Base-by-base conservation (phyloP, 2,113 vertebrate species). In the Setophaga petechia region DNA sequence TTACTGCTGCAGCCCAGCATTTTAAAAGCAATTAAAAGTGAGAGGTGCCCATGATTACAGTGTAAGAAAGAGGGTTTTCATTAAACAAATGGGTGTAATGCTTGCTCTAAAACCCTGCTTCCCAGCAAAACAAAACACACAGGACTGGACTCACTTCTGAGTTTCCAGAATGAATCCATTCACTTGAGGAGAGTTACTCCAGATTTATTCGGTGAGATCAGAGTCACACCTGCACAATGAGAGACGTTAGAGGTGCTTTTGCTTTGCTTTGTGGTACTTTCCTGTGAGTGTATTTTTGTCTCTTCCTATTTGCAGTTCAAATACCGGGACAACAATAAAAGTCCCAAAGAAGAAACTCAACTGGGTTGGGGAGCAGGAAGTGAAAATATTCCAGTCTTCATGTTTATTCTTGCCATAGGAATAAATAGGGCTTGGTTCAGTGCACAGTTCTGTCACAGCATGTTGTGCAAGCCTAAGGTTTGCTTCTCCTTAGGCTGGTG, bases 11-110 rank as follows among this genome's bases (percentile, higher is more conserved):
- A 75, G 72, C 72, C 95, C 62, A 77, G 84, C 37, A 44, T 88
- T 97, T 95, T 94, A 89, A 92, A 97, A 91, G 97, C 84, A 94
- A 93, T 95, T 96, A 81, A 80, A 91, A 91, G 46, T 61, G 83
- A 92, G 92, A 91, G 41, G 88, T 88, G 54, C 81, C 87, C 58
- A 12, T 72, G 84, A 95, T 85, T 89, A 49, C 66, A 52, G 59
- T 9, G 11, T 80, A 95, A 96, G 91, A 96, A 95, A 96, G 95
- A 94, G 68, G 72, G 82, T 93, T 97, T 97, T 96, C 94, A 93
- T 91, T 88, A 87, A 91, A 87, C 65, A 96, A 94, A 90, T 71
- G 66, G 43, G 65, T 54, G 55, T 55, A 86, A 49, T 89, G 54
- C 91, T 94, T 93, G 58, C 65, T 91, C 49, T 81, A 33, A 74